phyloP scores from a whole-genome alignment of 2,888 invertebrate species.

The Dione vanillae region DNA sequence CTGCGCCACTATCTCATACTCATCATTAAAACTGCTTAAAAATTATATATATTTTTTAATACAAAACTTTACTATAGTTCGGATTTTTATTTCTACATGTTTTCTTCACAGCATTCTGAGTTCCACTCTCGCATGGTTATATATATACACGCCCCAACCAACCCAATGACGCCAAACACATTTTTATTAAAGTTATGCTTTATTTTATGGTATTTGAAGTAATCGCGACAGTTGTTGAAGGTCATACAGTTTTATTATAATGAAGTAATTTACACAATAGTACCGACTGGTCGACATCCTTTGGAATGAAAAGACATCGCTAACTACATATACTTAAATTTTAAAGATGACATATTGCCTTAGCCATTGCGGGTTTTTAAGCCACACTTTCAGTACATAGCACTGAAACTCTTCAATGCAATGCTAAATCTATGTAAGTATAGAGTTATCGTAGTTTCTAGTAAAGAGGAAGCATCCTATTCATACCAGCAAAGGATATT shows the following conservation, averaged over 20 bases:
- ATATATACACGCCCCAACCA: no score
- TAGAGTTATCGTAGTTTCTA: not conserved
- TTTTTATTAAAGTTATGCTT: no score
- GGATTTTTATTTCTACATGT: no score
- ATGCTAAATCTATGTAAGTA: not conserved
- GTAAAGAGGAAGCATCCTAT: slow-evolving; percentile 22
- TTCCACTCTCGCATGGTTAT: no score
- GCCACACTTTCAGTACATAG: not conserved
- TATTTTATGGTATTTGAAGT: not conserved
- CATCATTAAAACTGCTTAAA: no score
- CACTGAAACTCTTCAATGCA: slow-evolving; percentile 6
- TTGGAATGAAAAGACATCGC: slow-evolving; percentile 5
- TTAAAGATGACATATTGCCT: not conserved
- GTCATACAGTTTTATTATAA: slow-evolving; percentile 2
- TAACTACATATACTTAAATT: not conserved
- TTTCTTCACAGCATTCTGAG: no score
- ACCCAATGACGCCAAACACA: no score
- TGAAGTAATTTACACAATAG: slow-evolving; percentile 24
- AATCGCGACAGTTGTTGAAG: not conserved
- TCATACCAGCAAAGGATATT: slow-evolving; percentile 23
- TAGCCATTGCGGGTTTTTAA: not conserved
- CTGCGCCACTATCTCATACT: no score
- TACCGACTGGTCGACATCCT: slow-evolving; percentile 6
- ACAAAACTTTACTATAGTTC: no score
- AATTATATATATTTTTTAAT: no score